phyloP scores from a whole-genome alignment of 2,888 invertebrate species.

The Anticlea derivata region DNA sequence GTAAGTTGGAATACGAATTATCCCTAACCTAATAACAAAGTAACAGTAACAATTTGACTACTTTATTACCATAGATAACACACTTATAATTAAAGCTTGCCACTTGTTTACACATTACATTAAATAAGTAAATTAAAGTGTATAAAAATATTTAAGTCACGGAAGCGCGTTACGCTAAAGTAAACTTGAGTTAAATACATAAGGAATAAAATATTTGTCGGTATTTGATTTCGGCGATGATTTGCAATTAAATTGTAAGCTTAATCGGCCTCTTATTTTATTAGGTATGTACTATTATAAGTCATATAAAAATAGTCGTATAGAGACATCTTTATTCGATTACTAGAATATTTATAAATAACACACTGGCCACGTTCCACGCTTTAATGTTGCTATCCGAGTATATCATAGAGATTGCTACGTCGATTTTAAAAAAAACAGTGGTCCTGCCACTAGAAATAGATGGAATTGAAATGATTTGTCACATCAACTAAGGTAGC shows the following conservation, averaged over 20 bases:
- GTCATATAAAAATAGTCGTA: slow-evolving; percentile 60
- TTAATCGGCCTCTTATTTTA: slow-evolving; percentile 10
- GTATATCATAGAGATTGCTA: slow-evolving; percentile 43
- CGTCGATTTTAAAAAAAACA: slow-evolving; percentile 71
- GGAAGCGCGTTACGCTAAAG: slow-evolving; percentile 59
- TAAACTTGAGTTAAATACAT: slow-evolving; percentile 10
- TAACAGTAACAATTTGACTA: slow-evolving; percentile 74
- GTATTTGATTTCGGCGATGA: slow-evolving; percentile 8
- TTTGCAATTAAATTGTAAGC: slow-evolving; percentile 4
- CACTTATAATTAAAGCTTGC: slow-evolving; percentile 78
- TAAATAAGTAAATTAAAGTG: slow-evolving; percentile 39
- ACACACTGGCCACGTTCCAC: slow-evolving; percentile 43
- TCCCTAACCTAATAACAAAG: slow-evolving; percentile 65
- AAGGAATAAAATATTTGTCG: not conserved
- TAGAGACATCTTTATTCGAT: slow-evolving; percentile 42
- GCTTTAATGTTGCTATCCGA: slow-evolving; percentile 34
- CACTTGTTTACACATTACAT: slow-evolving; percentile 52
- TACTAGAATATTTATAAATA: slow-evolving; percentile 43
- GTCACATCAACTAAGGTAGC: slow-evolving; percentile 22
- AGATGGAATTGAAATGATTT: no score
- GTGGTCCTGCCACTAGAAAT: slow-evolving; percentile 12
- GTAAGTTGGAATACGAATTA: slow-evolving; percentile 63
- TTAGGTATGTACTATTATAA: slow-evolving; percentile 43
- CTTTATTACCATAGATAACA: slow-evolving; percentile 59
- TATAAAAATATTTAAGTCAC: slow-evolving; percentile 44